Percentiles rank a stretch among this genome's conserved stretches.
phyloP scores from a whole-genome alignment of 2,888 invertebrate species.

The Apocheima hispidaria region DNA sequence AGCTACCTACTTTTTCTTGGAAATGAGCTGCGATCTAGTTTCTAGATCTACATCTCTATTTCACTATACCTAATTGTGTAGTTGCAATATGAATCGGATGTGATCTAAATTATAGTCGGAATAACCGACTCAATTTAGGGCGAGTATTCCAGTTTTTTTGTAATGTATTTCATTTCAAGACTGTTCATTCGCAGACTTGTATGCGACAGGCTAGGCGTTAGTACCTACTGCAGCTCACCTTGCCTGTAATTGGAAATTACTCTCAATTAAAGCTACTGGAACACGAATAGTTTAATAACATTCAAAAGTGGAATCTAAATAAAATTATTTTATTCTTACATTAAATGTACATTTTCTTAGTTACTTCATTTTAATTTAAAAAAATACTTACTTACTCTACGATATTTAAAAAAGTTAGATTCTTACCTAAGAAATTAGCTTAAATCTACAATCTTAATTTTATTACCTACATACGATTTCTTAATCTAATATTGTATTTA shows the following conservation, averaged over 20 bases:
- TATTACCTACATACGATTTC: background rate
- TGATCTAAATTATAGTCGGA: no score
- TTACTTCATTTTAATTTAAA: background rate
- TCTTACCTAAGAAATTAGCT: background rate
- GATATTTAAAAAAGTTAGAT: background rate
- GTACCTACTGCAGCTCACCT: no score
- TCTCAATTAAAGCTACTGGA: no score
- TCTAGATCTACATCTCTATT: background rate
- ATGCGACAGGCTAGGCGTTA: no score
- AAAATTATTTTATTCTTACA: background rate
- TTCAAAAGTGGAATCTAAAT: background rate
- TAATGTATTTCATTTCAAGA: no score
- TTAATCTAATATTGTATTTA: background rate
- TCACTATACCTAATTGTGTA: background rate
- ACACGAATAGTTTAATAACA: background rate
- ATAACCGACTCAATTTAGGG: no score
- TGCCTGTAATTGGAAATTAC: no score
- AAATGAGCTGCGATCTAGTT: constrained; percentile 36
- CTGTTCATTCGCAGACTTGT: no score
- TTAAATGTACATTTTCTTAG: background rate
- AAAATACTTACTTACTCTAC: background rate
- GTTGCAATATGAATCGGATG: no score
- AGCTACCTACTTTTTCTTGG: constrained; percentile 28
- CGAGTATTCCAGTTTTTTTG: no score
- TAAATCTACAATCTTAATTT: no score